Conservation (phyloP, 2,888 invertebrate genomes). For the Phaonia tiefii region DNA sequence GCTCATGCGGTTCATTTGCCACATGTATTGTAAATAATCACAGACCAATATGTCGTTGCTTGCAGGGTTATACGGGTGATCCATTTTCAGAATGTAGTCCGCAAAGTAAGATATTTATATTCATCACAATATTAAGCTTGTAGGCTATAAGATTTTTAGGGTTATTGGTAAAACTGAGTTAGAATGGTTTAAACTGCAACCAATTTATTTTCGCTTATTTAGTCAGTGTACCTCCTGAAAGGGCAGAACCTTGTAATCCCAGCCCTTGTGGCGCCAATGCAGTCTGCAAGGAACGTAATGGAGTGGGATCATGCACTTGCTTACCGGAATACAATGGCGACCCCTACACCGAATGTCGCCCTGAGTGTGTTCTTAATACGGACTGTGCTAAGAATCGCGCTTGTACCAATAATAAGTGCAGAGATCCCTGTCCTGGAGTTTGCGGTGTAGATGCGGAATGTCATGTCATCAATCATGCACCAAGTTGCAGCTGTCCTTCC, state of each 20-base stretch:
- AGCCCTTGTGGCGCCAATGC: slow-evolving; percentile 94
- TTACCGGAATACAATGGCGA: slow-evolving; percentile 91
- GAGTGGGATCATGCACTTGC: slow-evolving; percentile 92
- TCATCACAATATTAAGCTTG: not conserved
- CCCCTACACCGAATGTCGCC: slow-evolving; percentile 91
- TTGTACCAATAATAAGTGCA: slow-evolving; percentile 92
- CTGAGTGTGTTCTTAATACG: slow-evolving; percentile 91
- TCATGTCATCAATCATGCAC: slow-evolving; percentile 90
- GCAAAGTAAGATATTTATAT: slow-evolving; percentile 81
- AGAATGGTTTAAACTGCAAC: not conserved
- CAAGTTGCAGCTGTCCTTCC: slow-evolving; percentile 89
- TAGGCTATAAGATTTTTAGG: not conserved
- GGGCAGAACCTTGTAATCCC: slow-evolving; percentile 88
- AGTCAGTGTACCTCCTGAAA: slow-evolving; percentile 82
- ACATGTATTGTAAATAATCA: slow-evolving; percentile 91
- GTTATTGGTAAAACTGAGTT: no score
- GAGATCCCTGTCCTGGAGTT: slow-evolving; percentile 90
- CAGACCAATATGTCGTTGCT: slow-evolving; percentile 91
- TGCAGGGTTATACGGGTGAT: slow-evolving; percentile 90
- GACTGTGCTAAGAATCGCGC: slow-evolving; percentile 89
- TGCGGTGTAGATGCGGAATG: slow-evolving; percentile 92
- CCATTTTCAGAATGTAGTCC: slow-evolving; percentile 89
- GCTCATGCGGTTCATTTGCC: slow-evolving; percentile 90
- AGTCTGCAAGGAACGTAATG: slow-evolving; percentile 89
- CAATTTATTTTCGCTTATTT: slow-evolving; percentile 48